phyloP scores from a whole-genome alignment of 2,113 vertebrate species.

The Mola mola region DNA sequence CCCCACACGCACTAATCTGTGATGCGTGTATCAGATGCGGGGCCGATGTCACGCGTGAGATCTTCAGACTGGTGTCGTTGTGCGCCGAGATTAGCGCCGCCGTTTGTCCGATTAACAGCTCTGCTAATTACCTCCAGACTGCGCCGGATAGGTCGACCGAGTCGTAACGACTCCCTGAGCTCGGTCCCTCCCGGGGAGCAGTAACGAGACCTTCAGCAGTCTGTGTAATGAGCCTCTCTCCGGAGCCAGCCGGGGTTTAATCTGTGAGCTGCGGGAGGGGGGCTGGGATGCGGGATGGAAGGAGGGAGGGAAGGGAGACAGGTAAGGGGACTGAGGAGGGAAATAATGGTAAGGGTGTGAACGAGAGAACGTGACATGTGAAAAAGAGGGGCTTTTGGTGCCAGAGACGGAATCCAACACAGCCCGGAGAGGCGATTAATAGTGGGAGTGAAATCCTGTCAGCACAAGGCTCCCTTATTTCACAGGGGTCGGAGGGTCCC shows the following conservation, averaged over 20 bases:
- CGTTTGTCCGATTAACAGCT: conserved; percentile 67
- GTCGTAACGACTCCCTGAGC: conserved; percentile 11
- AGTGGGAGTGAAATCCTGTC: conserved; percentile 40
- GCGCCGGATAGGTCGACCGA: conserved; percentile 48
- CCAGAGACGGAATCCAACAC: background rate
- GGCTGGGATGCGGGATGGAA: background rate
- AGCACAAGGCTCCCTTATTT: conserved; percentile 37
- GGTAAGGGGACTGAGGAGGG: conserved; percentile 5
- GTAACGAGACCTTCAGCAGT: conserved; percentile 51
- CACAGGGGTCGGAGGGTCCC: conserved; percentile 37
- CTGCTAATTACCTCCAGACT: conserved; percentile 74
- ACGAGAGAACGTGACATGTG: conserved; percentile 30
- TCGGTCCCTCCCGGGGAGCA: conserved; percentile 1
- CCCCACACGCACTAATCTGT: conserved; percentile 43
- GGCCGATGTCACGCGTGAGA: conserved; percentile 46
- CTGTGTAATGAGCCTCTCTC: conserved; percentile 46
- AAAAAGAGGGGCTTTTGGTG: conserved; percentile 26
- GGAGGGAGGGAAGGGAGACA: background rate
- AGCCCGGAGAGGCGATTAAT: conserved; percentile 39
- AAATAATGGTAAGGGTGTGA: conserved; percentile 13
- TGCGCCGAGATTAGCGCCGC: conserved; percentile 55
- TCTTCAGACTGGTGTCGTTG: conserved; percentile 41
- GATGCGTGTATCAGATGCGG: conserved; percentile 13
- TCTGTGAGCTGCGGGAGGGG: conserved; percentile 5
- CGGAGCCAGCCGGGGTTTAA: conserved; percentile 38